Percentiles rank a stretch among this genome's conserved stretches.
These are phyloP conservation scores for Sinelater perroti DNA, from an alignment of 2,888 invertebrate genomes.

Conservation along the genomic window DNA sequence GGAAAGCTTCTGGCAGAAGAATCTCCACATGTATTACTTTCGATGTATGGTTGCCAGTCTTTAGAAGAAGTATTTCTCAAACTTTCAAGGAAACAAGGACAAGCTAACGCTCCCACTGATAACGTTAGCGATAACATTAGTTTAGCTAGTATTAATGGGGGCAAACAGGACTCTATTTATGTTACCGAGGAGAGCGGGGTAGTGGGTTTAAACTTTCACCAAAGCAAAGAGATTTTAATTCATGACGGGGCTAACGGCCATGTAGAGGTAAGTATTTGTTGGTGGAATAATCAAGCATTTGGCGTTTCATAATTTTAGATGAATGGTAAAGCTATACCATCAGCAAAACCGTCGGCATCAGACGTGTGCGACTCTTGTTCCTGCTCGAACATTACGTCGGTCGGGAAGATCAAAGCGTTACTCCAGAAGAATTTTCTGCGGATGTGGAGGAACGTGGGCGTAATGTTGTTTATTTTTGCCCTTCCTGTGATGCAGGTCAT, in stretches of 20 bases:
- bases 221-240: constrained; percentile 88
- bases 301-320: constrained; percentile 30
- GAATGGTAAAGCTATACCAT: constrained; percentile 33
- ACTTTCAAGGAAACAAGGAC: constrained; percentile 82
- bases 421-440: constrained; percentile 89
- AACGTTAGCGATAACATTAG: constrained; percentile 81
- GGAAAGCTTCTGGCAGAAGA: constrained; percentile 91
- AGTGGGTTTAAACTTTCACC: constrained; percentile 87
- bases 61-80: constrained; percentile 94
- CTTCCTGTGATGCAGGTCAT: constrained; percentile 86
- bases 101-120: constrained; percentile 60
- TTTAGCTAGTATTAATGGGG: constrained; percentile 82
- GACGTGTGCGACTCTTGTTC: constrained; percentile 67
- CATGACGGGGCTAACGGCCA: constrained; percentile 76
- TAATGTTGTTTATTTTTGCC: constrained; percentile 84
- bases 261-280: constrained; percentile 63
- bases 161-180: constrained; percentile 81
- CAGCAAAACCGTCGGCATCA: constrained; percentile 61
- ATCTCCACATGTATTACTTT: constrained; percentile 82
- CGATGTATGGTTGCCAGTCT: constrained; percentile 83
- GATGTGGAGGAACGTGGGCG: constrained; percentile 83
- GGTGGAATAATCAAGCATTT: background rate
- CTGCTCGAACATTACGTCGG: constrained; percentile 73
- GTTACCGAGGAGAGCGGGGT: constrained; percentile 88
- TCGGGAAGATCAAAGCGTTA: constrained; percentile 84